A percentile compares a stretch with the other conserved stretches of the same genome.
phyloP scores from a whole-genome alignment of 1,140 invertebrate genomes.

The Drosophila parvula region DNA sequence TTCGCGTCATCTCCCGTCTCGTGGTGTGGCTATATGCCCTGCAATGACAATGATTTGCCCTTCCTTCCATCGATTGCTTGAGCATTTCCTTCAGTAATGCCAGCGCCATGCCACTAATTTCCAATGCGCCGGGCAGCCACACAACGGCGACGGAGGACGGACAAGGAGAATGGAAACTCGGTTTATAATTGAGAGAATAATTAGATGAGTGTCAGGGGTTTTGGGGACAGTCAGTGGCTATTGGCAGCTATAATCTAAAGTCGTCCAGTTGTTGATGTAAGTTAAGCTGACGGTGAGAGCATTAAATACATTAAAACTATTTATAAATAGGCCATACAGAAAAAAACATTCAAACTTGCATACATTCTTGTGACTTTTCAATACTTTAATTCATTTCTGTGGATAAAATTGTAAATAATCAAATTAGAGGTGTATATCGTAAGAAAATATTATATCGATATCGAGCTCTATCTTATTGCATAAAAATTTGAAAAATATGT shows the following conservation, averaged over 20 bases:
- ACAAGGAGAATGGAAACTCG: neutral
- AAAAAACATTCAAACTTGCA: too few species aligned
- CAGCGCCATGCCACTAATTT: slow-evolving; percentile 47
- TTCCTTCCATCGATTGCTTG: slow-evolving; percentile 64
- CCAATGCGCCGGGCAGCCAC: slow-evolving; percentile 25
- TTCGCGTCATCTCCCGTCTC: slow-evolving; percentile 9
- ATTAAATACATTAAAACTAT: neutral
- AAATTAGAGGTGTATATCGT: too few species aligned
- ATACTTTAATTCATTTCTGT: too few species aligned
- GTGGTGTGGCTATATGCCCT: slow-evolving; percentile 57
- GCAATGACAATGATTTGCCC: slow-evolving; percentile 76
- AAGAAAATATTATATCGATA: too few species aligned
- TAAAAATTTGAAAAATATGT: too few species aligned
- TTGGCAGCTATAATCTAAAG: neutral
- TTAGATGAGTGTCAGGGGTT: slow-evolving; percentile 68
- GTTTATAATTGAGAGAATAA: slow-evolving; percentile 75
- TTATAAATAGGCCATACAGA: neutral
- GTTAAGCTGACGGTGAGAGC: neutral
- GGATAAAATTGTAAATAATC: too few species aligned
- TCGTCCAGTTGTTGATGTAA: neutral
- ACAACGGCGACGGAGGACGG: slow-evolving; percentile 27
- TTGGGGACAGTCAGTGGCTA: slow-evolving; percentile 5
- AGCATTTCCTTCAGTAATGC: slow-evolving; percentile 35
- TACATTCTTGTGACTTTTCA: too few species aligned
- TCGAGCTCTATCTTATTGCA: too few species aligned